Conservation (phyloP, 2,888 invertebrate species). For the Brachynemurus nebulosus region DNA sequence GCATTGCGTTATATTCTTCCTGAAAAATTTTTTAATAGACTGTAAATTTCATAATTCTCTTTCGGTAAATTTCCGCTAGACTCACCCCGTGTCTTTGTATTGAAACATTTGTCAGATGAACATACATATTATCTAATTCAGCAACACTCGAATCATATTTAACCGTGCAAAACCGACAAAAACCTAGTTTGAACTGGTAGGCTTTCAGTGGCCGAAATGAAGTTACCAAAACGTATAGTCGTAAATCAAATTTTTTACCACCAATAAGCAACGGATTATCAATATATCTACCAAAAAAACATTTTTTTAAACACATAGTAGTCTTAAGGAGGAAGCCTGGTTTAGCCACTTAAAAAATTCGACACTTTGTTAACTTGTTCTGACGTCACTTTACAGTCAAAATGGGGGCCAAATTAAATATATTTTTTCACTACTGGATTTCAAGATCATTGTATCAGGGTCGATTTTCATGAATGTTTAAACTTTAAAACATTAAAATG, state of each 20-base stretch:
- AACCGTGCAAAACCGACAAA: slow-evolving; percentile 91
- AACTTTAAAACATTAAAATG: too few relatives aligned
- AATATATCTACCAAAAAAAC: slow-evolving; percentile 52
- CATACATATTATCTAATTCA: slow-evolving; percentile 83
- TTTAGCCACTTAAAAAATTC: neutral
- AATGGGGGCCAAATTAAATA: too few relatives aligned
- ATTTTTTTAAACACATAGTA: neutral
- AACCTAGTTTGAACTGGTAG: slow-evolving; percentile 83
- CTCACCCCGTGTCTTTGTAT: slow-evolving; percentile 91
- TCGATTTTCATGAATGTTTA: too few relatives aligned
- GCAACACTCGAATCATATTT: slow-evolving; percentile 84
- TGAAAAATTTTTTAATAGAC: slow-evolving; percentile 24
- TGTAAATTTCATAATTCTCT: neutral
- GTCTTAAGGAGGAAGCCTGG: neutral
- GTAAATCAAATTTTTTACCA: slow-evolving; percentile 89
- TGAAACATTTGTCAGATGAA: slow-evolving; percentile 92
- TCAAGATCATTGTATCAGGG: too few relatives aligned
- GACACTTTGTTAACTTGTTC: too few relatives aligned
- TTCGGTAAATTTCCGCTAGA: neutral
- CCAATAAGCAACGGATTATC: slow-evolving; percentile 90
- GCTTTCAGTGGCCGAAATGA: slow-evolving; percentile 88
- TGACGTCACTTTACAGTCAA: too few relatives aligned
- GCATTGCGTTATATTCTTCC: slow-evolving; percentile 87
- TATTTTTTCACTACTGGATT: too few relatives aligned
- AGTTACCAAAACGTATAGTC: slow-evolving; percentile 84